Evolutionary conservation across 2,888 invertebrate genomes (phyloP), one percentile per base, ranked within the genome.

Genomic region (Priocnemis perturbator): DNA sequence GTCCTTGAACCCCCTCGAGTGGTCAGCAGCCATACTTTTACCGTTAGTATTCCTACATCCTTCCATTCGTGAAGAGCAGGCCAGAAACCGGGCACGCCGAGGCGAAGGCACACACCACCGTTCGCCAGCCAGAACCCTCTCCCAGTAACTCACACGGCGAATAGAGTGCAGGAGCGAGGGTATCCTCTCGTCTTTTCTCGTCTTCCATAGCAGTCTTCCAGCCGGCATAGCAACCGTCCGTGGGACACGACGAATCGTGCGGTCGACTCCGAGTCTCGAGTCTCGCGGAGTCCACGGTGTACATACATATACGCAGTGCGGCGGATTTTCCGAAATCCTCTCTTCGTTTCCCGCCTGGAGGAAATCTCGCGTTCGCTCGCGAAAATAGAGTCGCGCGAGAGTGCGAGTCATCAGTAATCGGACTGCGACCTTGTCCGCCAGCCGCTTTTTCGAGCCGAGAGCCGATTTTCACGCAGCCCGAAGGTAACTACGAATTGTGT

Each of bases 31-130:
- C 83, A 82, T 83, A 83, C 84, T 83, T 86, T 85, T 86, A 87
- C 87, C 87, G 87, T 87, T 87, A 85, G 82, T 84, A 83, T 86
- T 85, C 84, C 81, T 83, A 82, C 85, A 83, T 86, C 84, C 83
- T 83, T 83, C 82, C 83, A 83, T 83, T 85, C 78, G 84, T 79
- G 77, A 82, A 77, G 85, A 85, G 76, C 67, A 61, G 61, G 52
- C 15, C 64, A 48, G 47, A 53, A 37, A 37, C 37, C 52, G 15
- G 60, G 19, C 52, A 44, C 55, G 56, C n/a, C 15, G n/a, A 20
- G 44, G 56, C 53, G 9, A 47, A 62, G 53, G 59, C 21, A 55
- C 56, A 45, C 50, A 21, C 60, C 67, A 50, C 67, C 63, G 60
- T 20, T 63, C 71, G 58, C 53, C 37, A 37, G 48, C 26, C 23